Evolutionary conservation across 2,797 vertebrate genomes (phyloP).

Genomic region (Serranus cabrilla): DNA sequence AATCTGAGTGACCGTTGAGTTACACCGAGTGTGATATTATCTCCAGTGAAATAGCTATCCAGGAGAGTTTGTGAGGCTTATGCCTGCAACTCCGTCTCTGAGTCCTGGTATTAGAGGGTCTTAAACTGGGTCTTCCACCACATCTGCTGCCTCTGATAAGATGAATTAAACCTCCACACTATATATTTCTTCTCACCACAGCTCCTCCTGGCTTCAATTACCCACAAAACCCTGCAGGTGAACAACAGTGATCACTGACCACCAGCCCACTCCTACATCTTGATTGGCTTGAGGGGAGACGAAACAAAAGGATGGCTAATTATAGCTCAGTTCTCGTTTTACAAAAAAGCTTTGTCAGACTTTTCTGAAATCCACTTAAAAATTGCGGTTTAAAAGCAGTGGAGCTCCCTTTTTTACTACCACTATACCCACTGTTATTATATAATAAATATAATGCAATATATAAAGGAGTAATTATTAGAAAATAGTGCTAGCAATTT

Average conservation of each 20-base stretch:
- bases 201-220: constrained; percentile 66
- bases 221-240: constrained; percentile 70
- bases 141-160: constrained; percentile 73
- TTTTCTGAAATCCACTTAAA: constrained; percentile 6
- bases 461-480: too few relatives aligned
- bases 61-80: constrained; percentile 53
- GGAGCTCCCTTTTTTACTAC: background rate
- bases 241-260: constrained; percentile 57
- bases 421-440: too few relatives aligned
- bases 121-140: constrained; percentile 48
- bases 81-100: constrained; percentile 29
- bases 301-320: constrained; percentile 45
- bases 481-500: too few relatives aligned
- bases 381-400: constrained; percentile 6
- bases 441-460: too few relatives aligned
- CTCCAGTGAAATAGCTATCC: constrained; percentile 49
- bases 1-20: constrained; percentile 17
- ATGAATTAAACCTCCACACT: constrained; percentile 53
- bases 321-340: constrained; percentile 17
- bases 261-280: constrained; percentile 24
- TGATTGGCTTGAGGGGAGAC: constrained; percentile 42
- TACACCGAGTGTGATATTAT: constrained; percentile 42
- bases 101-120: constrained; percentile 51
- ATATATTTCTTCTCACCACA: constrained; percentile 47
- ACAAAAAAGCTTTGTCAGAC: constrained; percentile 19